Evolutionary conservation across 1,140 invertebrate genomes (phyloP), one percentile per base, ranked within the genome.

Genomic region (Yoshiicerus persimilis): DNA sequence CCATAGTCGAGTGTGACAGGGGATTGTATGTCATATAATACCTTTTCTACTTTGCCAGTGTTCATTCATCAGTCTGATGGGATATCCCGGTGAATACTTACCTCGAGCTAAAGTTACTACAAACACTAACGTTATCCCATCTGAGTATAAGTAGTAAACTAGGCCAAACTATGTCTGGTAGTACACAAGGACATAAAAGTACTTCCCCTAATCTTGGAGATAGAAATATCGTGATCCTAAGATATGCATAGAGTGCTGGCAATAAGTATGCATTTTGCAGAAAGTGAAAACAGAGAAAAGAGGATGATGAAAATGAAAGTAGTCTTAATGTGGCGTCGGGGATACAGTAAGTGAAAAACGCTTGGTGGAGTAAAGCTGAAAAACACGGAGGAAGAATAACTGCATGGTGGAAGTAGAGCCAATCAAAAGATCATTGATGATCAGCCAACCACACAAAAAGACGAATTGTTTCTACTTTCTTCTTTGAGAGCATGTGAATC

Each of bases 381-480:
- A 66, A 66, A 25, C 62, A 66, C 62, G n/a, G 23, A 25, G 75
- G 34, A n/a, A n/a, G 75, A 70, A 27, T 80, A 36, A 34, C 32
- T n/a, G 66, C 66, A 75, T 16, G 13, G 66, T 30, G 75, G 75
- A 36, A 80, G 75, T 32, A 36, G 75, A 80, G 75, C 75, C 75
- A 80, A 80, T 80, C 75, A 80, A 80, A 80, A 80, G 75, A 80
- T 80, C 75, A 80, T 80, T 80, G 75, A 80, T 80, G 75, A 80
- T 80, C 75, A 80, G 13, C 75, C 75, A 80, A 36, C 27, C 75
- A 80, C 75, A 80, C 11, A 80, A 80, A 80, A 80, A 80, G 75
- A 80, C 32, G 75, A 80, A 80, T 80, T 80, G 75, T 80, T 80
- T 80, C 75, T 80, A 36, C 75, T 80, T 80, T 80, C 75, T 80